Evolutionary conservation across 2,888 invertebrate genomes (phyloP).

Genomic region (Blera fallax): DNA sequence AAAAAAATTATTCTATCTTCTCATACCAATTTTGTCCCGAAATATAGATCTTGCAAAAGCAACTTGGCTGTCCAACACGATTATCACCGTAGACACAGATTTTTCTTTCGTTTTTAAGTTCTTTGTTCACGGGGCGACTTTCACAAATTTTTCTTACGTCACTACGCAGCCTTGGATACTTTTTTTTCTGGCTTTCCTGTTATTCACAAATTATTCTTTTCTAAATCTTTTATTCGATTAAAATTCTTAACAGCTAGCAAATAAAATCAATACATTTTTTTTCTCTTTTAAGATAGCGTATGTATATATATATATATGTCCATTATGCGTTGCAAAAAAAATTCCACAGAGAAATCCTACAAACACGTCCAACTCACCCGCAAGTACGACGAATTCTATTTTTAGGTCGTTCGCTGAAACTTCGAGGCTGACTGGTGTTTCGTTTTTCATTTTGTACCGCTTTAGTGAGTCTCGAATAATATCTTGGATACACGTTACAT

Average conservation of each 20-base stretch:
- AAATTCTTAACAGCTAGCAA: constrained; percentile 63
- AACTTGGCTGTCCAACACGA: constrained; percentile 30
- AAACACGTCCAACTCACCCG: constrained; percentile 74
- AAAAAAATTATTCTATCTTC: constrained; percentile 23
- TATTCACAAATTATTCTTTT: constrained; percentile 43
- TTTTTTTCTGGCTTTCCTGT: constrained; percentile 25
- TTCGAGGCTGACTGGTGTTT: background rate
- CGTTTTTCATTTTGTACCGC: constrained; percentile 23
- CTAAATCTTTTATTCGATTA: constrained; percentile 37
- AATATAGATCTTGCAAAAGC: constrained; percentile 25
- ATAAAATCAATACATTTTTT: constrained; percentile 41
- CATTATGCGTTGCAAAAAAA: constrained; percentile 45
- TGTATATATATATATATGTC: constrained; percentile 40
- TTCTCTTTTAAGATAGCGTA: constrained; percentile 2
- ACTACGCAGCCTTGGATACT: constrained; percentile 30
- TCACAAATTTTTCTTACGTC: constrained; percentile 55
- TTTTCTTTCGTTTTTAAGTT: constrained; percentile 15
- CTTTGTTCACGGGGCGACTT: constrained; percentile 62
- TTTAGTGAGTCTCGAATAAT: background rate
- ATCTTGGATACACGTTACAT: background rate
- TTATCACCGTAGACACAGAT: constrained; percentile 52
- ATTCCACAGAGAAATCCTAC: constrained; percentile 62
- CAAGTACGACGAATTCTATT: constrained; percentile 65
- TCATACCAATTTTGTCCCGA: constrained; percentile 59
- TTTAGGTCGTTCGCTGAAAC: background rate